Evolutionary conservation across 1,140 invertebrate species (phyloP), one percentile per base, ranked within the genome.

Genomic region (Bombus superbus): DNA sequence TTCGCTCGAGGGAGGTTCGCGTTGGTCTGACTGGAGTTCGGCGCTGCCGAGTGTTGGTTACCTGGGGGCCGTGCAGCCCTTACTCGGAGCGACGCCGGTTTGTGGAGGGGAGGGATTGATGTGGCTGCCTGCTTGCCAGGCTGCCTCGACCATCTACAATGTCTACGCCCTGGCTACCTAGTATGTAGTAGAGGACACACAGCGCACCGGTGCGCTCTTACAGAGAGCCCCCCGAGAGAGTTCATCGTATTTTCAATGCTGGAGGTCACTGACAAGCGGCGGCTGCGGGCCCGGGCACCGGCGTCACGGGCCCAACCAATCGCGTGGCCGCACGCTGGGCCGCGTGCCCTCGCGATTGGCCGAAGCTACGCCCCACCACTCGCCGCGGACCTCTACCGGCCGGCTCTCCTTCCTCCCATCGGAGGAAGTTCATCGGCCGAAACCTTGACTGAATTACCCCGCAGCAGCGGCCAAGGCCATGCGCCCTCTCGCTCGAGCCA

Each of bases 381-480:
- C 40, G 69, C 32, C 66, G 57, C 83, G 80, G 88, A 77, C 83
- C 78, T 88, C 88, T 83, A 83, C 81, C 84, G 87, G 86, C 83
- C 82, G 85, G 75, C 85, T 91, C 88, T 88, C 87, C 89, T 92
- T 91, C 89, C 91, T 92, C 89, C 91, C 90, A 86, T 71, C 82
- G 86, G 88, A 92, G 91, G 92, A 95, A 96, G 96, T 96, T 96
- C 96, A 96, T 96, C 95, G 96, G 93, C 96, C 96, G 95, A 96
- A 96, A 96, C 96, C 96, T 97, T 97, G 96, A 97, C 96, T 96
- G 96, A 96, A 96, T 96, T 96, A 96, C 96, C 96, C 96, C 96
- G 94, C 95, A 94, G 93, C 95, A 93, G 94, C 95, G 96, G 96
- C 96, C 96, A 96, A 96, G 96, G 96, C 96, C 95, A 95, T 93